phyloP scores from a whole-genome alignment of 2,888 invertebrate species.

The Acanthopleura granulata region DNA sequence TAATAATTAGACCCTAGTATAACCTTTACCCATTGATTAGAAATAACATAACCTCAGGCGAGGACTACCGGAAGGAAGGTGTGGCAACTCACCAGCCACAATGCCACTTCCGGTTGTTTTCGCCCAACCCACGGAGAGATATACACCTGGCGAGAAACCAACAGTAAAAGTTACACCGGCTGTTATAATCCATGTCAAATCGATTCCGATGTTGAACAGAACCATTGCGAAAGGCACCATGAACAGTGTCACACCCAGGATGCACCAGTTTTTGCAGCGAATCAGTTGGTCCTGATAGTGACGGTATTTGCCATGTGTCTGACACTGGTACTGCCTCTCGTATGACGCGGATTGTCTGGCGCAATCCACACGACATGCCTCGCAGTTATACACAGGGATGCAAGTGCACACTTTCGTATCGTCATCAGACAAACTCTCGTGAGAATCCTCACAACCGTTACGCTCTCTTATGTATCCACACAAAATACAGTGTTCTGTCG shows the following conservation, averaged over 20 bases:
- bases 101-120: constrained; percentile 7
- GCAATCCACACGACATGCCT: too few relatives aligned
- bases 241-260: constrained; percentile 28
- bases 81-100: not conserved
- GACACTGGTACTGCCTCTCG: not conserved
- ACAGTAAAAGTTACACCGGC: constrained; percentile 40
- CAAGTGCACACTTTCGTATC: too few relatives aligned
- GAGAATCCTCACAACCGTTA: too few relatives aligned
- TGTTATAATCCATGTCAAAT: constrained; percentile 36
- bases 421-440: too few relatives aligned
- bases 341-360: too few relatives aligned
- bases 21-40: too few relatives aligned
- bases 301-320: constrained; percentile 29
- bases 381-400: too few relatives aligned
- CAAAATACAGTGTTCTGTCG: too few relatives aligned
- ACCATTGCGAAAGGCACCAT: constrained; percentile 32
- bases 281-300: constrained; percentile 31
- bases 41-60: too few relatives aligned
- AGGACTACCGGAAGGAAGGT: too few relatives aligned
- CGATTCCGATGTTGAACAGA: not conserved
- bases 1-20: too few relatives aligned
- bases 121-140: not conserved
- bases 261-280: constrained; percentile 36
- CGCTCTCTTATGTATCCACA: too few relatives aligned
- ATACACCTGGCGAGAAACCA: constrained; percentile 19